Conservation (phyloP, 53 echinoderm and acorn worm species). For the Zoroaster sp. region DNA sequence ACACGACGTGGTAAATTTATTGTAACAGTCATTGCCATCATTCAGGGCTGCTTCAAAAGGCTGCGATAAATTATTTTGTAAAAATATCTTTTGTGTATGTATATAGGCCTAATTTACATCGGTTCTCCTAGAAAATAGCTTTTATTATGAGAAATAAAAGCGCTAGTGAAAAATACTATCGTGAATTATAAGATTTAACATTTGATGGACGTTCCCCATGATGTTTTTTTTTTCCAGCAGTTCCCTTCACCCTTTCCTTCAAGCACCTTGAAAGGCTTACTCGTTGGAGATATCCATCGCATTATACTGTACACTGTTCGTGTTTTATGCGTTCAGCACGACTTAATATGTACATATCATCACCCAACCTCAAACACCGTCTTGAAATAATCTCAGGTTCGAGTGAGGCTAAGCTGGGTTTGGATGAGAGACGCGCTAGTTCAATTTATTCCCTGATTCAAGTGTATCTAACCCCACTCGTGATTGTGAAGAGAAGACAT, state of each 20-base stretch:
- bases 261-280: too few relatives aligned
- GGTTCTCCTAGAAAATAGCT: too few relatives aligned
- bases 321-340: not conserved
- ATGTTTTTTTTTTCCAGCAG: not conserved
- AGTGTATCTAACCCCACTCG: not conserved
- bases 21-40: too few relatives aligned
- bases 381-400: not conserved
- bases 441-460: not conserved
- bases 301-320: not conserved
- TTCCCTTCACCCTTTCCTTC: too few relatives aligned
- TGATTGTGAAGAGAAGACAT: not conserved
- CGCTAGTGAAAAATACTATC: not conserved
- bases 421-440: slow-evolving; percentile 1
- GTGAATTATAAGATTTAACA: not conserved
- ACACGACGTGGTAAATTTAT: too few relatives aligned
- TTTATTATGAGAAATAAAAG: not conserved
- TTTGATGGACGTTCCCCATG: not conserved
- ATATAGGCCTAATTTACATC: too few relatives aligned
- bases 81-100: too few relatives aligned
- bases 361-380: not conserved
- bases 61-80: too few relatives aligned
- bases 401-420: not conserved
- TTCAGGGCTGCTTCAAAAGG: too few relatives aligned
- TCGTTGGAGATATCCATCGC: not conserved
- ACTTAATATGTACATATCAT: not conserved